phyloP scores from a whole-genome alignment of 2,113 vertebrate species.

The Saguinus midas region DNA sequence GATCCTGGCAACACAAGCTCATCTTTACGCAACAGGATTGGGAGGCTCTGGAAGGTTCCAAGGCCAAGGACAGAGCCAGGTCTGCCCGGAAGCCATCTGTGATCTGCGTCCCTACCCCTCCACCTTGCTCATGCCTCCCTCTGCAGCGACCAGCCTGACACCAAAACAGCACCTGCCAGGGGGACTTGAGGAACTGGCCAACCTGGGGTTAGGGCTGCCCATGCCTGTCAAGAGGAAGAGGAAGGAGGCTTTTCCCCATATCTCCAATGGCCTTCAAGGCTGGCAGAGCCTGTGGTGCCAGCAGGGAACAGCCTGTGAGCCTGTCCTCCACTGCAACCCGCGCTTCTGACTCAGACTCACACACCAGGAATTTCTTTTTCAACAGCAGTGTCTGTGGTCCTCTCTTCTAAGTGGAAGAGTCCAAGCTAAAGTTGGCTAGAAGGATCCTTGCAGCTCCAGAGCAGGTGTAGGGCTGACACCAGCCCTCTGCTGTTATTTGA shows the following conservation, averaged over 20 bases:
- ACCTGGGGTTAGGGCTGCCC: neutral
- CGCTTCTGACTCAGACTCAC: accelerated
- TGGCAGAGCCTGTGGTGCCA: neutral
- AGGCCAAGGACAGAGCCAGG: neutral
- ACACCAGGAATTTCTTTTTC: accelerated
- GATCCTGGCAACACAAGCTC: neutral
- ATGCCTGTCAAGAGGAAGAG: neutral
- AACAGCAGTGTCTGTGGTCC: accelerated
- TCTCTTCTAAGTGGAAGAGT: neutral
- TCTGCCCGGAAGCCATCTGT: neutral
- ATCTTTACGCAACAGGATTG: neutral
- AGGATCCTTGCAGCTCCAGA: neutral
- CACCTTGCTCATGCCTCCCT: neutral
- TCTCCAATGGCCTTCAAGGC: accelerated
- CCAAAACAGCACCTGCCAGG: neutral
- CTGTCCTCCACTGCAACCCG: neutral
- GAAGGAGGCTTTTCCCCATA: neutral
- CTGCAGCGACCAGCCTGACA: neutral
- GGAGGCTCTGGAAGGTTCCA: neutral
- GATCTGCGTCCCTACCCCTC: accelerated
- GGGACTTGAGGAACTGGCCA: neutral
- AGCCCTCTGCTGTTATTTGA: neutral
- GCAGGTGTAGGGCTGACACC: accelerated
- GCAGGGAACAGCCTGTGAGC: neutral
- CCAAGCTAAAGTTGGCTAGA: neutral